Conservation (phyloP, 2,888 invertebrate genomes). For the Himalopsyche tibetana region DNA sequence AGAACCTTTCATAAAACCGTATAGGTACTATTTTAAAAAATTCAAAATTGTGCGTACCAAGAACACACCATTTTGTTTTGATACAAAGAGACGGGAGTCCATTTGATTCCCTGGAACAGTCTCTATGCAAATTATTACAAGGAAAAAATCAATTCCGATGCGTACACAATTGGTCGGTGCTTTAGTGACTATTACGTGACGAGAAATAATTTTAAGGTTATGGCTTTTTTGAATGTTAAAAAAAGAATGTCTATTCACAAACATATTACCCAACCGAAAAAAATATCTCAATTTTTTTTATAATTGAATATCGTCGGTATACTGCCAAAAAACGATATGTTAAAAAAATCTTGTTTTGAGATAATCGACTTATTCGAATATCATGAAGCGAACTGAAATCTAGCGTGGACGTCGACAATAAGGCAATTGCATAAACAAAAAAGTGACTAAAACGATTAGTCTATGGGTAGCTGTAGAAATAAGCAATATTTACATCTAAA, state of each 20-base stretch:
- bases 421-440: too few relatives aligned
- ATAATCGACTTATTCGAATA: too few relatives aligned
- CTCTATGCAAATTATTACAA: conserved; percentile 62
- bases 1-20: too few relatives aligned
- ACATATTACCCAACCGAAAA: neutral
- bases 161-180: conserved; percentile 61
- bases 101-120: conserved; percentile 42
- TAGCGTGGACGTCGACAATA: too few relatives aligned
- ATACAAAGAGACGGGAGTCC: conserved; percentile 44
- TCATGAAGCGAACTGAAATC: too few relatives aligned
- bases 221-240: conserved; percentile 31
- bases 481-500: too few relatives aligned
- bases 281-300: neutral
- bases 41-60: neutral
- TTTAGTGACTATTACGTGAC: conserved; percentile 57
- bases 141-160: conserved; percentile 63
- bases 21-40: neutral
- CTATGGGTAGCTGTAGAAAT: too few relatives aligned
- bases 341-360: too few relatives aligned
- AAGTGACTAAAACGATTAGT: too few relatives aligned
- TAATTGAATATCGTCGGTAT: too few relatives aligned
- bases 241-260: neutral
- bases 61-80: neutral
- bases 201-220: conserved; percentile 53
- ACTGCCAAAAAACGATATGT: too few relatives aligned